Evolutionary conservation across 2,113 vertebrate species (phyloP).

Genomic region (Epinephelus cyanopodus): DNA sequence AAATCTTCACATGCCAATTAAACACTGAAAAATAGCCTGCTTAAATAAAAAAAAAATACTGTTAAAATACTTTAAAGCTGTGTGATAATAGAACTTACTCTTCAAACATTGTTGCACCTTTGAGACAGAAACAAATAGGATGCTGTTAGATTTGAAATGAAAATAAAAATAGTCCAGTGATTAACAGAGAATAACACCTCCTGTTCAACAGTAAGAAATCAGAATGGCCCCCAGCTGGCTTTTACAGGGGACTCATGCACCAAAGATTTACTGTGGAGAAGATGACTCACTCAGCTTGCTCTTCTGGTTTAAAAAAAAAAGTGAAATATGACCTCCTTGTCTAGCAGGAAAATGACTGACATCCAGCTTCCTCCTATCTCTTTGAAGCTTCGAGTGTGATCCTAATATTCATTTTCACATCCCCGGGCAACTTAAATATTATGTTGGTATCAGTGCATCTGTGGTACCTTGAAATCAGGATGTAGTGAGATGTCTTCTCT

Average conservation of each 20-base stretch:
- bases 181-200: neutral
- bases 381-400: neutral
- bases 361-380: neutral
- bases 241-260: neutral
- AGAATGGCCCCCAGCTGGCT: neutral
- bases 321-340: neutral
- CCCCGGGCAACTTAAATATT: neutral
- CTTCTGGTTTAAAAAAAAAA: neutral
- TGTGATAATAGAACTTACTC: slow-evolving; percentile 61
- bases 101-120: slow-evolving; percentile 66
- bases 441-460: neutral
- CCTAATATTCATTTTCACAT: neutral
- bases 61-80: neutral
- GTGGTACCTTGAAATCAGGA: neutral
- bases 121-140: neutral
- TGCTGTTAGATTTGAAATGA: neutral
- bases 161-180: slow-evolving; percentile 16
- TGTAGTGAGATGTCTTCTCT: slow-evolving; percentile 14
- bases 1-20: neutral
- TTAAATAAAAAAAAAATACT: no score
- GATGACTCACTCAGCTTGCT: neutral
- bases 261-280: slow-evolving; percentile 26
- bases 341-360: neutral
- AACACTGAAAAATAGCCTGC: neutral
- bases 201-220: neutral